Base-by-base conservation (phyloP, 2,888 invertebrate genomes). In the Eucera pruinosa region DNA sequence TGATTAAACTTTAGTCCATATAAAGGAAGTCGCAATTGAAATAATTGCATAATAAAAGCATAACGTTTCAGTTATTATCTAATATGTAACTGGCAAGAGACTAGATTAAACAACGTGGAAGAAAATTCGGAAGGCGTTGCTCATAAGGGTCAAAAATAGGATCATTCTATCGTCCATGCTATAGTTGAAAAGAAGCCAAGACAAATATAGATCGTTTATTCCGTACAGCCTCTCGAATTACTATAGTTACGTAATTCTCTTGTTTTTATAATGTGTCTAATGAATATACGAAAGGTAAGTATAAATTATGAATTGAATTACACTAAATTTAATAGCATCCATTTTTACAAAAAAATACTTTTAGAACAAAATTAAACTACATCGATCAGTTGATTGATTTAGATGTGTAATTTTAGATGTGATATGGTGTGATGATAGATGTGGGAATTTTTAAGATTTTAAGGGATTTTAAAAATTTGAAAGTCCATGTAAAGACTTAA, bases 211-310 rank as follows among this genome's bases (percentile, higher is more conserved):
- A 85, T 83, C 80, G 85, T 81, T 76, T 77, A 75, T 81, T 78
- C 55, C 60, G 71, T 39, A 62, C 80, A 54, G 81, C 87, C 87
- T 90, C 91, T 91, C 91, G 86, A 88, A 86, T 91, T 91, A 91
- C 91, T 84, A 78, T 75, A 78, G 70, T 84, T 84, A 84, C 73
- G 74, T 84, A 80, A 84, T 80, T 77, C 47, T 54, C 25, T 43
- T 77, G 77, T 61, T 71, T 71, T 68, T 66, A 48, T 39, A 23
- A 52, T 50, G 39, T 25, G 41, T 30, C 5, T 15, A 36, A 18
- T 54, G 15, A 36, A 27, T 23, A 15, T 2, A 7, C 18, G 33
- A 13, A 58, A 39, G 27, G 62, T 36, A 15, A 18, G 2, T 5
- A 18, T 39, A 13, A 15, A 30, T 11, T 27, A 11, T 13, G 15